These are phyloP conservation scores for Microtus ochrogaster DNA, from an alignment of 2,113 vertebrate species.

Conservation along the genomic window DNA sequence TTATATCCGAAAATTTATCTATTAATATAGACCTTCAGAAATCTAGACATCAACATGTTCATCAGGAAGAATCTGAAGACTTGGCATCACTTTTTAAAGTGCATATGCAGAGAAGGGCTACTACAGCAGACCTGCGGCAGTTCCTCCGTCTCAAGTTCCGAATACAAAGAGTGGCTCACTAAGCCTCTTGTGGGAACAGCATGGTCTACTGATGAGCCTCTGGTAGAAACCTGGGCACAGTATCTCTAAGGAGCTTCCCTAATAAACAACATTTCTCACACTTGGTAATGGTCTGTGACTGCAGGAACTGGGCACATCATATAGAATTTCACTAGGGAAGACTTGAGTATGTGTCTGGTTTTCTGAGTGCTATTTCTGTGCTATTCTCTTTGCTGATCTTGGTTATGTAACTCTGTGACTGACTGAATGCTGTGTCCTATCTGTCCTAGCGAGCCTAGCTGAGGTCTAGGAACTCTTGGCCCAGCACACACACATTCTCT, in stretches of 20 bases:
- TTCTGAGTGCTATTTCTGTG: not conserved
- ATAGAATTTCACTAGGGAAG: not conserved
- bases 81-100: too few relatives aligned
- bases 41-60: not conserved
- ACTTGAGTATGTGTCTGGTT: not conserved
- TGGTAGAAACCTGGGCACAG: not conserved
- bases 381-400: not conserved
- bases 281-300: not conserved
- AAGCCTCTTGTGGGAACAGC: not conserved
- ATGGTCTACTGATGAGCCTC: not conserved
- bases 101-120: not conserved
- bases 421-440: not conserved
- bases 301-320: too few relatives aligned
- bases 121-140: not conserved
- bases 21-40: not conserved
- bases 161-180: not conserved
- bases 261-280: not conserved
- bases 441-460: not conserved
- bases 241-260: not conserved
- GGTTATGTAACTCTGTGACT: not conserved
- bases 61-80: constrained; percentile 27
- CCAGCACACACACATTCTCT: not conserved
- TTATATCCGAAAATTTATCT: not conserved
- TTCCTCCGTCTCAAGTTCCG: not conserved
- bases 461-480: not conserved